Evolutionary conservation across 2,888 invertebrate genomes (phyloP).

Genomic region (Dryobota labecula): DNA sequence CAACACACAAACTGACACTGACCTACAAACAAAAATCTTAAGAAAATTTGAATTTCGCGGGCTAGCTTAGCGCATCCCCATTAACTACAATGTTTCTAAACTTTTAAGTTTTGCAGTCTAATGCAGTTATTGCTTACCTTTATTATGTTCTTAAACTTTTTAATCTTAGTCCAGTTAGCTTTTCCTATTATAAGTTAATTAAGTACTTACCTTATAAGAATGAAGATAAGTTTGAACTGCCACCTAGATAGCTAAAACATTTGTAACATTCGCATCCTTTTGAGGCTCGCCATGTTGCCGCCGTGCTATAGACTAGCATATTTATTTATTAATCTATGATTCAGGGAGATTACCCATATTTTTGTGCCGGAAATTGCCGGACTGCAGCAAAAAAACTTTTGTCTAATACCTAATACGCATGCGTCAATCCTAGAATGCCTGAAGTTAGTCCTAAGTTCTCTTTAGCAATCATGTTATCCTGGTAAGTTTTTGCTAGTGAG

Average conservation of each 20-base stretch:
- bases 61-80: too few species aligned
- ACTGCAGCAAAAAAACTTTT: neutral
- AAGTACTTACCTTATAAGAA: neutral
- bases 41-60: too few species aligned
- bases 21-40: too few species aligned
- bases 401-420: slow-evolving; percentile 24
- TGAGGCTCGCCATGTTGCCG: neutral
- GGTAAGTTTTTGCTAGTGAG: slow-evolving; percentile 5
- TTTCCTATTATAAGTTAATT: too few species aligned
- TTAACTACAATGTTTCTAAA: too few species aligned
- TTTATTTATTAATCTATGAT: neutral
- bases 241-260: neutral
- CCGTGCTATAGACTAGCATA: neutral
- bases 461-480: slow-evolving; percentile 34
- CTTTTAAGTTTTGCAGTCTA: too few species aligned
- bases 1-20: too few species aligned
- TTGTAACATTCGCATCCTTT: slow-evolving; percentile 1
- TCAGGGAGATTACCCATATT: neutral
- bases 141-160: too few species aligned
- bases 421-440: slow-evolving; percentile 25
- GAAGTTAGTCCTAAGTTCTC: slow-evolving; percentile 32
- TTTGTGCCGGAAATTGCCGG: neutral
- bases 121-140: too few species aligned
- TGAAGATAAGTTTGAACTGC: too few species aligned
- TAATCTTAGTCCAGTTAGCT: too few species aligned